Percentiles rank a stretch among this genome's conserved stretches.
phyloP scores from a whole-genome alignment of 2,888 invertebrate species.

The Syrista parreyssii region DNA sequence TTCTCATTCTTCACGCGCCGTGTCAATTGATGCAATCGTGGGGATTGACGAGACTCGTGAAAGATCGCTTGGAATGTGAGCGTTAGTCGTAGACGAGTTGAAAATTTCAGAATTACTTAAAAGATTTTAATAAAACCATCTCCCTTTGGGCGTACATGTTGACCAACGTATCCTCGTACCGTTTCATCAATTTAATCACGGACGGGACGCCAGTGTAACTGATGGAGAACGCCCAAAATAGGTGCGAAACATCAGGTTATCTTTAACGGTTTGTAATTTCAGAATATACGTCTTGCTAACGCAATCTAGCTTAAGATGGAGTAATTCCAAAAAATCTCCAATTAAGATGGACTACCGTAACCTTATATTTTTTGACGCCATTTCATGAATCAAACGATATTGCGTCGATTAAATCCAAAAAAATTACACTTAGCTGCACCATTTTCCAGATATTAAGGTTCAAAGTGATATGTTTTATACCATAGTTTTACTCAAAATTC shows the following conservation, averaged over 20 bases:
- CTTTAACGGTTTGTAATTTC: neutral
- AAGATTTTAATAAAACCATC: neutral
- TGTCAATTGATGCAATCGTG: neutral
- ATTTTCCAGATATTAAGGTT: too few species aligned
- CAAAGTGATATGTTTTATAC: too few species aligned
- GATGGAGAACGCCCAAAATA: neutral
- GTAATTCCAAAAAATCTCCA: too few species aligned
- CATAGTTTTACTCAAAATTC: too few species aligned
- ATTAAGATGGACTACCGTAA: neutral
- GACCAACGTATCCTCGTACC: neutral
- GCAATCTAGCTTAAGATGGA: too few species aligned
- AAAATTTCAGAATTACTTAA: neutral
- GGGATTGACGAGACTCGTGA: neutral
- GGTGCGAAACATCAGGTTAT: neutral
- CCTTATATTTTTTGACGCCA: neutral
- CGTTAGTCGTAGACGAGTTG: neutral
- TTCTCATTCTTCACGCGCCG: neutral
- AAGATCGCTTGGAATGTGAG: neutral
- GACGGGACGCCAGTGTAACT: neutral
- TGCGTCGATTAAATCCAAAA: too few species aligned
- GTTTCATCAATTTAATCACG: constrained; percentile 9
- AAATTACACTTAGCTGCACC: too few species aligned
- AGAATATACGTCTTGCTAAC: neutral
- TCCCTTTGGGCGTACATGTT: neutral
- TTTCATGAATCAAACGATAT: too few species aligned